Conservation (phyloP, 1,140 invertebrate genomes). For the Oncopeltus fasciatus region DNA sequence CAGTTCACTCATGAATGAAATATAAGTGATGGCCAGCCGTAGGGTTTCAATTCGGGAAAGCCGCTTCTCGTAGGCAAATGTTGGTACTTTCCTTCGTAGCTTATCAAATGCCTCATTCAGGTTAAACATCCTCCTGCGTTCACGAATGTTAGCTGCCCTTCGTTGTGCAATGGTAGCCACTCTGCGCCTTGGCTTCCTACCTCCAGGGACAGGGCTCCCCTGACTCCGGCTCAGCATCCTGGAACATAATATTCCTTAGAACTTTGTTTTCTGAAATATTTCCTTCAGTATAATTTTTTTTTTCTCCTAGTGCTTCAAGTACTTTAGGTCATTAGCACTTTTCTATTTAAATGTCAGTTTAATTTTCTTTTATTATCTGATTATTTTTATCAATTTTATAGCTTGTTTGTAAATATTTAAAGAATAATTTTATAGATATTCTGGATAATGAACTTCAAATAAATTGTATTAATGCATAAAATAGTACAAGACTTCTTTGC, state of each 20-base stretch:
- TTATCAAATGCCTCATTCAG: slow-evolving; percentile 95
- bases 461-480: no score
- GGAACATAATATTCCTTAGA: not conserved
- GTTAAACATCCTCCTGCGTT: slow-evolving; percentile 90
- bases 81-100: slow-evolving; percentile 83
- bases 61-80: slow-evolving; percentile 96
- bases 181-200: slow-evolving; percentile 67
- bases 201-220: slow-evolving; percentile 6
- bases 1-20: slow-evolving; percentile 89
- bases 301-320: no score
- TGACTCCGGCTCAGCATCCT: slow-evolving; percentile 14
- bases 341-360: no score
- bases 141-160: slow-evolving; percentile 84
- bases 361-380: no score
- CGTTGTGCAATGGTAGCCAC: slow-evolving; percentile 81
- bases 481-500: no score
- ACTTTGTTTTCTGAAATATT: no score
- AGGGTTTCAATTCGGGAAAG: slow-evolving; percentile 95
- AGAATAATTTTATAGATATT: no score
- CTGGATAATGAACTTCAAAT: no score
- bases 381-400: no score
- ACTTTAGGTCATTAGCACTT: no score
- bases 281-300: no score
- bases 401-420: no score
- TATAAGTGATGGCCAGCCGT: slow-evolving; percentile 93